Evolutionary conservation across 2,888 invertebrate species (phyloP).

Genomic region (Hypselothyrea guttata): DNA sequence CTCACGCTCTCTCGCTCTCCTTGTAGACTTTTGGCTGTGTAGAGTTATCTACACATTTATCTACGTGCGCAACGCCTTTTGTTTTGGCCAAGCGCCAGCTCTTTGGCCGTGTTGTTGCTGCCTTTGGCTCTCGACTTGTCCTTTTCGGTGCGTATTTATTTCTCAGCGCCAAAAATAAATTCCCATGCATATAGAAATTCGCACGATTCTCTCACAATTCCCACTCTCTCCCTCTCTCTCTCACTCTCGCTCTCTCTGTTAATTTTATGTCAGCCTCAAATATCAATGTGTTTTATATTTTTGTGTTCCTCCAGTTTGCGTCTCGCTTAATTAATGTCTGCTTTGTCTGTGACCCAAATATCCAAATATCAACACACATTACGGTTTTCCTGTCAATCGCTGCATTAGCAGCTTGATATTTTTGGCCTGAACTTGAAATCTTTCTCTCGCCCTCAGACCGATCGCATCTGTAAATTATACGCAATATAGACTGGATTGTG

Average conservation of each 20-base stretch:
- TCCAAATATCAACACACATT: too few species aligned
- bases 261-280: too few species aligned
- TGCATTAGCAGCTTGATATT: slow-evolving; percentile 28
- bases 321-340: background rate
- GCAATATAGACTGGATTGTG: too few species aligned
- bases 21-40: slow-evolving; percentile 53
- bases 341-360: slow-evolving; percentile 54
- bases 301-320: background rate
- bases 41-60: slow-evolving; percentile 42
- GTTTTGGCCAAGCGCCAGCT: slow-evolving; percentile 62
- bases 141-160: slow-evolving; percentile 40
- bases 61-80: slow-evolving; percentile 51
- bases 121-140: slow-evolving; percentile 26
- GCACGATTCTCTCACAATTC: slow-evolving; percentile 6
- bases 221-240: slow-evolving; percentile 41
- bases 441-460: background rate
- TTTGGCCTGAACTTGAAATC: slow-evolving; percentile 50
- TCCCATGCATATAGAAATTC: slow-evolving; percentile 37
- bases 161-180: slow-evolving; percentile 58
- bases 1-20: slow-evolving; percentile 13
- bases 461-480: slow-evolving; percentile 26
- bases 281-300: slow-evolving; percentile 34
- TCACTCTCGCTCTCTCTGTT: slow-evolving; percentile 37
- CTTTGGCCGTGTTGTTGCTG: slow-evolving; percentile 8
- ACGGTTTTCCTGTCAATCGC: slow-evolving; percentile 31